Percentiles rank a stretch among this genome's conserved stretches.
Evolutionary conservation across 2,113 vertebrate genomes (phyloP).

Genomic region (Antechinus flavipes): DNA sequence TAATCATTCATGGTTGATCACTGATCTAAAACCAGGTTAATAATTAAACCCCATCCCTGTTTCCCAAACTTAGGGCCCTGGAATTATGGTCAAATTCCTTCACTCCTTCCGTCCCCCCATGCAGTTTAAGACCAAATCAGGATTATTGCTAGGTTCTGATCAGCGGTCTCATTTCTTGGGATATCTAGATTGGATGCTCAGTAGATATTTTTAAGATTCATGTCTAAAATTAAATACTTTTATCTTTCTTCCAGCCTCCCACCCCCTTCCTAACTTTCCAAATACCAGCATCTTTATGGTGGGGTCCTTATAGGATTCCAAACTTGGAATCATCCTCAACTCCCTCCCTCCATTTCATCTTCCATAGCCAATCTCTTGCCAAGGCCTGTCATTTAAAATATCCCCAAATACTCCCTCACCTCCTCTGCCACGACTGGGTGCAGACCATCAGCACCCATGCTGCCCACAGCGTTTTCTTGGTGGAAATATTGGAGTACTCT

Average conservation of each 20-base stretch:
- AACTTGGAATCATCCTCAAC: not conserved
- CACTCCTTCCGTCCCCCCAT: slow-evolving; percentile 3
- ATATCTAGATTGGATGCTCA: no score
- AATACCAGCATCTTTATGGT: not conserved
- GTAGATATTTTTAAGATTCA: not conserved
- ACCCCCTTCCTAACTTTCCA: not conserved
- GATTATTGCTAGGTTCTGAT: not conserved
- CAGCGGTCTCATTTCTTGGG: no score
- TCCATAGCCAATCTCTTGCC: not conserved
- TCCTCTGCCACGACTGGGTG: not conserved
- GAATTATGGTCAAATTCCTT: not conserved
- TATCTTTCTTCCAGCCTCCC: not conserved
- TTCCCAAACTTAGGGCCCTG: not conserved
- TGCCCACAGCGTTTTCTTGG: no score
- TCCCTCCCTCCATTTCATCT: not conserved
- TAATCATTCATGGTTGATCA: slow-evolving; percentile 44
- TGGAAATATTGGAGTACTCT: no score
- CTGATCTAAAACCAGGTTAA: slow-evolving; percentile 63
- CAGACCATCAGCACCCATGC: not conserved
- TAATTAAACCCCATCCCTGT: slow-evolving; percentile 51
- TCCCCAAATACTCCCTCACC: not conserved
- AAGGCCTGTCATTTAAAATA: not conserved
- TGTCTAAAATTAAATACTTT: not conserved
- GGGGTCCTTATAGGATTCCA: not conserved
- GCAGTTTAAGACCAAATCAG: slow-evolving; percentile 4